A percentile compares a stretch with the other conserved stretches of the same genome.
Conservation (phyloP, 2,797 vertebrate species). For the Neosilurus mollespiculum region DNA sequence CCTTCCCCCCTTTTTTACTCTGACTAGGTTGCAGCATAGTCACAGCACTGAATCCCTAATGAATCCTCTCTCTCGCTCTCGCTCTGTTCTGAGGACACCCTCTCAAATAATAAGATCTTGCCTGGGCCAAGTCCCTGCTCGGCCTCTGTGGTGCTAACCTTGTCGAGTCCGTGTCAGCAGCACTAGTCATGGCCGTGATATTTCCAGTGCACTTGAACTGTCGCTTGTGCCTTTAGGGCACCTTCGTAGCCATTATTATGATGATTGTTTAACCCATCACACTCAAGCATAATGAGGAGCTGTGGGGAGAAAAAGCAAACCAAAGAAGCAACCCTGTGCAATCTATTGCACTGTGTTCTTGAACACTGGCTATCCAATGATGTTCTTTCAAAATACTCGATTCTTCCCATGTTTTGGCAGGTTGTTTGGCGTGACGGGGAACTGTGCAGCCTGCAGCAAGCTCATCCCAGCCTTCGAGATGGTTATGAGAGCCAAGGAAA, state of each 20-base stretch:
- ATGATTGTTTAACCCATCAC: slow-evolving; percentile 42
- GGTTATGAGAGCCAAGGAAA: slow-evolving; percentile 99
- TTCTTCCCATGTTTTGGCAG: slow-evolving; percentile 64
- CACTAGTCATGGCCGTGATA: slow-evolving; percentile 34
- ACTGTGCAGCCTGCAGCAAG: slow-evolving; percentile 97
- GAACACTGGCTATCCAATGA: not conserved
- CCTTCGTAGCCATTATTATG: slow-evolving; percentile 37
- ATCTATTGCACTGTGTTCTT: not conserved
- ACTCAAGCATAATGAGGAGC: slow-evolving; percentile 23
- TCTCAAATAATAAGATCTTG: slow-evolving; percentile 65
- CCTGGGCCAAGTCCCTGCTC: slow-evolving; percentile 53
- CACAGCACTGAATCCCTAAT: slow-evolving; percentile 68
- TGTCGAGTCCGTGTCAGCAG: slow-evolving; percentile 33
- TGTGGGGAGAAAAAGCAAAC: slow-evolving; percentile 9
- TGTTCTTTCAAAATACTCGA: slow-evolving; percentile 15
- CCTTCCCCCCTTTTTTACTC: slow-evolving; percentile 55
- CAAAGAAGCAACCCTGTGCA: slow-evolving; percentile 9
- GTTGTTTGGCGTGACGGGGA: slow-evolving; percentile 96
- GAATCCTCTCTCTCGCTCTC: slow-evolving; percentile 58
- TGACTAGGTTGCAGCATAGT: slow-evolving; percentile 59
- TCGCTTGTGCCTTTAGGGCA: slow-evolving; percentile 45
- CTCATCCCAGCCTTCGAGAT: slow-evolving; percentile 99
- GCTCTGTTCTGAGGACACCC: slow-evolving; percentile 46
- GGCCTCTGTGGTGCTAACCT: slow-evolving; percentile 43
- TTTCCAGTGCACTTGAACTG: slow-evolving; percentile 50